Conservation (phyloP, 2,797 vertebrate genomes). For the Peromyscus nudipes region DNA sequence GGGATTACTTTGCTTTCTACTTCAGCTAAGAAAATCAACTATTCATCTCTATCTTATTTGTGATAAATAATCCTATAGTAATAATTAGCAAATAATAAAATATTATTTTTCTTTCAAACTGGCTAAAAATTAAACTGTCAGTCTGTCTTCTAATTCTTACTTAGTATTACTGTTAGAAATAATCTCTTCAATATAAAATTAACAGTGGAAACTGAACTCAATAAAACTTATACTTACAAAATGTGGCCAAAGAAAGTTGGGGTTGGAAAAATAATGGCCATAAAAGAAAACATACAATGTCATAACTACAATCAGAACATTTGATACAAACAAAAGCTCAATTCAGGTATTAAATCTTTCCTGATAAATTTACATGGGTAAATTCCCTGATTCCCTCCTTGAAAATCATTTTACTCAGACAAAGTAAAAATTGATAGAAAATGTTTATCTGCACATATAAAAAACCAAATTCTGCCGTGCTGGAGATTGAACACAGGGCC, state of each 20-base stretch:
- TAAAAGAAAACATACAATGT: constrained; percentile 55
- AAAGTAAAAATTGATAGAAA: constrained; percentile 67
- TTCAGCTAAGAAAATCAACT: not conserved
- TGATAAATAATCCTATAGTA: constrained; percentile 58
- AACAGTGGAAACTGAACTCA: constrained; percentile 27
- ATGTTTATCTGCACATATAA: constrained; percentile 8
- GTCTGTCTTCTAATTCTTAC: constrained; percentile 7
- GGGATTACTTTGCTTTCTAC: constrained; percentile 22
- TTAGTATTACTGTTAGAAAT: constrained; percentile 68
- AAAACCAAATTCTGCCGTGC: too few species aligned
- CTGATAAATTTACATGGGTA: constrained; percentile 33
- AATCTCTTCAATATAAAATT: constrained; percentile 59
- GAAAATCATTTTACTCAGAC: constrained; percentile 72
- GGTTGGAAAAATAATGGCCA: constrained; percentile 46
- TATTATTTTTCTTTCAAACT: constrained; percentile 52
- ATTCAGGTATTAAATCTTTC: constrained; percentile 55
- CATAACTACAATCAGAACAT: constrained; percentile 58
- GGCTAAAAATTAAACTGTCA: not conserved
- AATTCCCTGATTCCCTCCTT: not conserved
- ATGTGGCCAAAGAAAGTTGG: constrained; percentile 42
- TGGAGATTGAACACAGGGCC: too few species aligned
- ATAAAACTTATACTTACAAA: constrained; percentile 62
- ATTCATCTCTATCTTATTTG: not conserved
- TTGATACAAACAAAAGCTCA: not conserved
- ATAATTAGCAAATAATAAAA: constrained; percentile 63